Evolutionary conservation across 2,113 vertebrate genomes (phyloP).

Genomic region (Hypanus sabinus): DNA sequence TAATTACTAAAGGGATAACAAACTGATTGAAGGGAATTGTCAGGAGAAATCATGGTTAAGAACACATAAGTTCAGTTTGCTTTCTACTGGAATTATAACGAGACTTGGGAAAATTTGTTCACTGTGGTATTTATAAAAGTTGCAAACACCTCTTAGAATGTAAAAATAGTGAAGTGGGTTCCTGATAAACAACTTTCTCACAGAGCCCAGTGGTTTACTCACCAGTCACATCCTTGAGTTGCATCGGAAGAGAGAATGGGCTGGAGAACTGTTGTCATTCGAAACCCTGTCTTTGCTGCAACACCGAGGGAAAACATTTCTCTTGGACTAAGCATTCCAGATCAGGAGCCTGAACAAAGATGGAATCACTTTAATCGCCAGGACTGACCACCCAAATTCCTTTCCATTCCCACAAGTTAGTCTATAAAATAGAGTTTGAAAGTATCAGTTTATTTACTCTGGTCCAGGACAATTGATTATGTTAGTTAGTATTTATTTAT

Average conservation of each 20-base stretch:
- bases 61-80: not conserved
- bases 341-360: not conserved
- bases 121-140: not conserved
- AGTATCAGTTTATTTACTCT: not conserved
- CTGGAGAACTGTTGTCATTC: not conserved
- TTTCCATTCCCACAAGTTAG: not conserved
- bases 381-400: not conserved
- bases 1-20: not conserved
- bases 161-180: not conserved
- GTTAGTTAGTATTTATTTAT: no score
- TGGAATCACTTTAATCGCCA: not conserved
- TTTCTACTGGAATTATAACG: not conserved
- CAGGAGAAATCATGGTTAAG: not conserved
- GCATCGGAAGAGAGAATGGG: not conserved
- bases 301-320: no score
- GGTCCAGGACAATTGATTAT: not conserved
- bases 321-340: not conserved
- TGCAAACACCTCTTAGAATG: not conserved
- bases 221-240: not conserved
- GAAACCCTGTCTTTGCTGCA: not conserved
- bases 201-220: not conserved
- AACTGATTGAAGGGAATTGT: not conserved
- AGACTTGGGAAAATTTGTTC: not conserved
- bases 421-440: not conserved
- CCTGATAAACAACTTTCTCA: not conserved